Evolutionary conservation across 2,797 vertebrate genomes (phyloP).

Genomic region (Tapirus indicus): DNA sequence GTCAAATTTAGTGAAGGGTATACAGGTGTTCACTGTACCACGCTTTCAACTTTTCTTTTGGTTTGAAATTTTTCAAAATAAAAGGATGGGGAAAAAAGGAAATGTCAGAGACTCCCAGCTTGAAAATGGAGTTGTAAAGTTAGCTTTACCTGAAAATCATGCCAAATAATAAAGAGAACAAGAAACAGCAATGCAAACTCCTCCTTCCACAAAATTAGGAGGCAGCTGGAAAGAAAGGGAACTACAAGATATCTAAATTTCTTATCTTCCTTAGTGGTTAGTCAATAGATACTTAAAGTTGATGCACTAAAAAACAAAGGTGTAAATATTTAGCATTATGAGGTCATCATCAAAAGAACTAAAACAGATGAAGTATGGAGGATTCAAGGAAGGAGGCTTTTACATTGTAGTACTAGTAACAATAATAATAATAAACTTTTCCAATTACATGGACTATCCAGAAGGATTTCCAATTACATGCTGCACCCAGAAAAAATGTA

Average conservation of each 20-base stretch:
- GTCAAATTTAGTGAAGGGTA: neutral
- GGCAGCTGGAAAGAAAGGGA: neutral
- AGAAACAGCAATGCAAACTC: neutral
- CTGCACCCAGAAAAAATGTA: neutral
- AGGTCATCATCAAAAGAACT: neutral
- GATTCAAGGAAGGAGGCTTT: neutral
- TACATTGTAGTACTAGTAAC: neutral
- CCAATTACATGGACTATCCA: neutral
- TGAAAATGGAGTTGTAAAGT: neutral
- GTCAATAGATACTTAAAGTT: neutral
- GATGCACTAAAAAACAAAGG: neutral
- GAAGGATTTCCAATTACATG: neutral
- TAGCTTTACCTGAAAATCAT: neutral
- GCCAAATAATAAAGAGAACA: conserved; percentile 6
- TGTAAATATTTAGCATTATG: neutral
- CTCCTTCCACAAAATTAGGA: neutral
- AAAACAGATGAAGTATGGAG: neutral
- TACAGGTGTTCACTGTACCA: neutral
- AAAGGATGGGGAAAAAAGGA: neutral
- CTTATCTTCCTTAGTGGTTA: neutral
- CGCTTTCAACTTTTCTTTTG: neutral
- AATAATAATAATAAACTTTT: neutral
- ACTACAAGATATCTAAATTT: neutral
- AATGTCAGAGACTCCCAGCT: neutral
- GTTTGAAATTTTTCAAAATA: conserved; percentile 34